Base-by-base conservation (phyloP, 2,888 invertebrate species). In the Heliconius ethilla region DNA sequence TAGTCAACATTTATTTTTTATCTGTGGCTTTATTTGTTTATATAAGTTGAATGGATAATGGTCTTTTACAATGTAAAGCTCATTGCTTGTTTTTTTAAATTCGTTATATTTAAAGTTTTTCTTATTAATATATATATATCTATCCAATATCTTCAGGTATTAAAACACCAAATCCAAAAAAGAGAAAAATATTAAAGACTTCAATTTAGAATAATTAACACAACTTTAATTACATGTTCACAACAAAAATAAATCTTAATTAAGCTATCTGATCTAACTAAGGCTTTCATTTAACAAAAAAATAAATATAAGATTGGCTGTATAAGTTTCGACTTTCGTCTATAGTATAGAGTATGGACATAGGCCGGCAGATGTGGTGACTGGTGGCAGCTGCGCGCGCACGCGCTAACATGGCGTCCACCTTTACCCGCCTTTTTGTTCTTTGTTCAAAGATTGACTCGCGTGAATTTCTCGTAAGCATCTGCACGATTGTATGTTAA, bases 301-400 rank as follows among this genome's bases (percentile, higher is more conserved):
- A 25, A 74, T 29, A 63, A 40, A 75, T 77, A 76, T 74, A 59
- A 67, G 65, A 76, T 78, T 79, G 79, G 79, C 77, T 79, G 77
- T 79, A 76, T 75, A 79, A 78, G 51, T 78, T 75, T 77, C 75
- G 73, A 74, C 78, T 66, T 55, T 75, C 66, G 76, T 74, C 72
- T 69, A 78, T 22, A 22, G 22, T 51, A 22, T 51, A 51, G 51
- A 51, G 51, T 51, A 51, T 76, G 77, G 77, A 73, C 70, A 74
- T 69, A 77, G 37, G 65, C 78, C 78, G 81, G 84, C 86, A 86
- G 85, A 86, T 86, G 87, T 83, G 79, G 76, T 10, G 70, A 84
- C 86, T 83, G 79, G 75, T 7, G 70, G 84, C 87, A 87, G 87
- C 86, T 87, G 87, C 84, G 82, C 79, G 81, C 82, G 83, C 84